A percentile compares a stretch with the other conserved stretches of the same genome.
Evolutionary conservation across 92 coral and sea anemone species (phyloP).

Genomic region (Heteractis magnifica): DNA sequence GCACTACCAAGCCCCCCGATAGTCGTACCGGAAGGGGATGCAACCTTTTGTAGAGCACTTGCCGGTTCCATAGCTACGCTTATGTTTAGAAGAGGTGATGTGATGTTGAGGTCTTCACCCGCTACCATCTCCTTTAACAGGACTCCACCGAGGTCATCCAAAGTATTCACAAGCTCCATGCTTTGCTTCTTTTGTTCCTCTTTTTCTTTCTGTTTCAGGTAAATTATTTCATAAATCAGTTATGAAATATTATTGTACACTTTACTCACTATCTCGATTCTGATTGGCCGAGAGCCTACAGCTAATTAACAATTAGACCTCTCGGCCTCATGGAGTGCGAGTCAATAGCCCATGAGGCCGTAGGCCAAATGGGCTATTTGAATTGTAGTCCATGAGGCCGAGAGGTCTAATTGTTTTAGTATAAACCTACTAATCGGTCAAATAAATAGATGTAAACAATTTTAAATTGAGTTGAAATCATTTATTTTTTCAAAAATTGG

Average conservation of each 20-base stretch:
- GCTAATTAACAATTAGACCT: too few relatives aligned
- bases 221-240: not conserved
- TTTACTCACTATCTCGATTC: too few relatives aligned
- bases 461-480: too few relatives aligned
- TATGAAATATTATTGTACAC: not conserved
- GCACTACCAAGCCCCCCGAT: conserved; percentile 20
- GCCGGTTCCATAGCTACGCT: conserved; percentile 24
- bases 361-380: too few relatives aligned
- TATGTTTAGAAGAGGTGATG: conserved; percentile 14
- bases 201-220: not conserved
- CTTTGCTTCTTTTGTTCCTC: not conserved
- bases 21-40: conserved; percentile 9
- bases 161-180: not conserved
- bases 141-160: not conserved
- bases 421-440: too few relatives aligned
- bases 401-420: too few relatives aligned
- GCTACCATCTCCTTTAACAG: conserved; percentile 15
- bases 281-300: too few relatives aligned
- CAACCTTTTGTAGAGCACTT: not conserved
- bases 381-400: too few relatives aligned
- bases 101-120: not conserved
- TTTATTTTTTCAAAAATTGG: too few relatives aligned
- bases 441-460: too few relatives aligned
- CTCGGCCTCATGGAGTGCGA: too few relatives aligned
- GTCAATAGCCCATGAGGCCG: too few relatives aligned